phyloP scores from a whole-genome alignment of 2,113 vertebrate genomes.

The Stegastes partitus region DNA sequence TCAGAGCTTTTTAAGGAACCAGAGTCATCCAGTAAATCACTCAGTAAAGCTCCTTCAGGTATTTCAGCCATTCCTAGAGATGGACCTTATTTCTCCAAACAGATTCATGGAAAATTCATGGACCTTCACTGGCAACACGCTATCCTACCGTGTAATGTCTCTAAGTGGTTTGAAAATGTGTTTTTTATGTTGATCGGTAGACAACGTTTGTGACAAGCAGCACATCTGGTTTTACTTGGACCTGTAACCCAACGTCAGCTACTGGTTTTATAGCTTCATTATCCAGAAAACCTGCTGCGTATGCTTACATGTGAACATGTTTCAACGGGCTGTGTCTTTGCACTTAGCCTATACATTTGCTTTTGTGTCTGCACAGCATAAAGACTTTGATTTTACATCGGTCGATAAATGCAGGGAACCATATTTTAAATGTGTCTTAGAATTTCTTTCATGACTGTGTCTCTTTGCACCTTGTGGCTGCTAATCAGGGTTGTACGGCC shows the following conservation, averaged over 20 bases:
- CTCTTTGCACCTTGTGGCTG: slow-evolving; percentile 7
- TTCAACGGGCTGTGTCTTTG: slow-evolving; percentile 1
- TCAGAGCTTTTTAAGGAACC: slow-evolving; percentile 13
- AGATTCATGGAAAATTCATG: no score
- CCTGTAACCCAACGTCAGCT: neutral
- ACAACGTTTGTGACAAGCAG: neutral
- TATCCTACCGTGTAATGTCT: neutral
- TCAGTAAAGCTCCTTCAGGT: slow-evolving; percentile 8
- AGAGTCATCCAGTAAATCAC: slow-evolving; percentile 29
- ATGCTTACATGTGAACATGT: neutral
- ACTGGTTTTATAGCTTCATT: slow-evolving; percentile 26
- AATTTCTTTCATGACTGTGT: neutral
- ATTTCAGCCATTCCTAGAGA: neutral
- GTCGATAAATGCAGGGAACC: no score
- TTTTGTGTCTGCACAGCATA: no score
- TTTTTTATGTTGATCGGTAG: neutral
- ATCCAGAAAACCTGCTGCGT: slow-evolving; percentile 9
- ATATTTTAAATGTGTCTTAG: no score
- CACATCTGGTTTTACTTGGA: slow-evolving; percentile 45
- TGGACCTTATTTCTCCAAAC: no score
- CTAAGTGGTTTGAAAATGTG: neutral
- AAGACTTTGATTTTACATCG: no score
- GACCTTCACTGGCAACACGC: no score
- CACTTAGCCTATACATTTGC: neutral
- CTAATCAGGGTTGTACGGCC: neutral